These are phyloP conservation scores for Nematostella vectensis DNA, from an alignment of 92 coral and sea anemone species.

Conservation along the genomic window DNA sequence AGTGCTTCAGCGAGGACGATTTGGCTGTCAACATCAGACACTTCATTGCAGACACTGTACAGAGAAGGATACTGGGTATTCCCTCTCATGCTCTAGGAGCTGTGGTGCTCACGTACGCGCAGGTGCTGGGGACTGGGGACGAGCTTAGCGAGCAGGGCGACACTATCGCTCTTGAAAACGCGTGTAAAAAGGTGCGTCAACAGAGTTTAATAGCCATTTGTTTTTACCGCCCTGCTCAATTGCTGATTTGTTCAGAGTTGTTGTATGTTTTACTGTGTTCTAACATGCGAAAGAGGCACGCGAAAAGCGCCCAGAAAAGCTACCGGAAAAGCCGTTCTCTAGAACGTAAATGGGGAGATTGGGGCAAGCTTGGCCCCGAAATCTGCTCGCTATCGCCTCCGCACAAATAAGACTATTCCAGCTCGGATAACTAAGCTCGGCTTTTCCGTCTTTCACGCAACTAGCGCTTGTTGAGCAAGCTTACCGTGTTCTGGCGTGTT, in stretches of 20 bases:
- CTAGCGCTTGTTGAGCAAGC: no score
- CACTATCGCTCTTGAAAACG: constrained; percentile 50
- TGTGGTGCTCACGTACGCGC: constrained; percentile 57
- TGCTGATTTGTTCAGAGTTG: background rate
- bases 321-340: no score
- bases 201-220: background rate
- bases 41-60: constrained; percentile 87
- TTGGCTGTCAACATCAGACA: constrained; percentile 68
- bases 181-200: constrained; percentile 74
- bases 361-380: no score
- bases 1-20: constrained; percentile 83
- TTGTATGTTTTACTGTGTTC: background rate
- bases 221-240: background rate
- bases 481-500: no score
- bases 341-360: no score
- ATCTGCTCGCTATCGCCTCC: no score
- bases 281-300: no score
- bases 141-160: constrained; percentile 27
- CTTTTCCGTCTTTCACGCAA: no score
- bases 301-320: no score
- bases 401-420: no score
- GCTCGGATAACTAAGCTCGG: no score
- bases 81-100: constrained; percentile 87
- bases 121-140: constrained; percentile 39
- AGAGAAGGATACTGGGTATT: constrained; percentile 84